phyloP scores from a whole-genome alignment of 2,113 vertebrate genomes.

The Alectura lathami region DNA sequence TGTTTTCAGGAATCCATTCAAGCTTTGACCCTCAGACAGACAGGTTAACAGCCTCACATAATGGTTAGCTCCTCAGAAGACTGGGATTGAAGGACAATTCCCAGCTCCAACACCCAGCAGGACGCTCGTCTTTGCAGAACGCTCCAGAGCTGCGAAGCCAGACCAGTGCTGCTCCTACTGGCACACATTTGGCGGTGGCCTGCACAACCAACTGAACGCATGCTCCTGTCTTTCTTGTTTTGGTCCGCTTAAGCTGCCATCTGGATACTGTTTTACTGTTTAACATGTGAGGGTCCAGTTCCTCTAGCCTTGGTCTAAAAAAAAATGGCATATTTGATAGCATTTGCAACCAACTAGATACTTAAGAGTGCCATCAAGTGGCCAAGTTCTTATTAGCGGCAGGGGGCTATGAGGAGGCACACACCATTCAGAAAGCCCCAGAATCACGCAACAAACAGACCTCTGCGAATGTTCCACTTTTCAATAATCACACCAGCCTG shows the following conservation, averaged over 20 bases:
- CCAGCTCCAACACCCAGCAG: not conserved
- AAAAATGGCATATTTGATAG: not conserved
- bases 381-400: not conserved
- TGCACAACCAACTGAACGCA: not conserved
- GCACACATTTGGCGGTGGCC: not conserved
- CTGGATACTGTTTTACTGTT: not conserved
- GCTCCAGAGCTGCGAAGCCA: not conserved
- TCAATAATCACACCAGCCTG: not conserved
- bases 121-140: not conserved
- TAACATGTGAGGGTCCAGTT: not conserved
- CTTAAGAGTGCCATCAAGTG: conserved; percentile 72
- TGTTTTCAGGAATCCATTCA: not conserved
- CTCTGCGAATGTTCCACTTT: not conserved
- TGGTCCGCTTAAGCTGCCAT: not conserved
- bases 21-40: not conserved
- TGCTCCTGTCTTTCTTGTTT: not conserved
- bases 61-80: not conserved
- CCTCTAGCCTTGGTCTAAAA: not conserved
- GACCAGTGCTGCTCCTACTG: not conserved
- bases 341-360: conserved; percentile 3
- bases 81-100: not conserved
- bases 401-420: not conserved
- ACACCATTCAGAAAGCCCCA: fast-evolving
- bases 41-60: not conserved
- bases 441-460: not conserved